Conservation (phyloP, 2,888 invertebrate species). For the Lepidochitona cinerea region DNA sequence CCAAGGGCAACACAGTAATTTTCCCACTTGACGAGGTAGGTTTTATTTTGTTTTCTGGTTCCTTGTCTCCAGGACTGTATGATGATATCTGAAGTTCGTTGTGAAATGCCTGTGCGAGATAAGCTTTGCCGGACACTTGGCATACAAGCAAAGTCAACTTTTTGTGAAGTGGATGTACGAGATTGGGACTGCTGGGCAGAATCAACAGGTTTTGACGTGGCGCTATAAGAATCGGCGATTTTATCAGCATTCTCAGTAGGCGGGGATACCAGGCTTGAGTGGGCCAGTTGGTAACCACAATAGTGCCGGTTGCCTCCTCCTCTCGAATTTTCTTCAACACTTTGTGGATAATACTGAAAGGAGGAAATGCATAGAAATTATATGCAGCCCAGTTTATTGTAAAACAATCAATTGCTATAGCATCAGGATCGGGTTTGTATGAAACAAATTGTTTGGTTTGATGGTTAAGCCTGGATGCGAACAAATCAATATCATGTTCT, state of each 20-base stretch:
- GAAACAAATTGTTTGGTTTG: slow-evolving; percentile 2
- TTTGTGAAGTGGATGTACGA: background rate
- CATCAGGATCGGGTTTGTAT: slow-evolving; percentile 14
- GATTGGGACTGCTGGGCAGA: background rate
- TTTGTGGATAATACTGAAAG: slow-evolving; percentile 12
- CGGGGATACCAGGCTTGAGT: slow-evolving; percentile 21
- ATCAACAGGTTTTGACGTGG: too few species aligned
- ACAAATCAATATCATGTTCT: slow-evolving; percentile 9
- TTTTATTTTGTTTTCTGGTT: slow-evolving; percentile 29
- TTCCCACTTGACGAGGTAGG: slow-evolving; percentile 31
- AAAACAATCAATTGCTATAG: slow-evolving; percentile 17
- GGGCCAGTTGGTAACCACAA: slow-evolving; percentile 20
- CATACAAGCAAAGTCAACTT: slow-evolving; percentile 17
- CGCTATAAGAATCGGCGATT: too few species aligned
- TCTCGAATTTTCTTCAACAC: slow-evolving; percentile 17
- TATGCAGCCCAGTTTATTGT: slow-evolving; percentile 11
- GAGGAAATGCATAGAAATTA: slow-evolving; percentile 27
- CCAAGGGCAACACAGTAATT: slow-evolving; percentile 25
- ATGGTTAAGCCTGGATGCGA: slow-evolving; percentile 13
- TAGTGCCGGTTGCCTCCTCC: slow-evolving; percentile 10
- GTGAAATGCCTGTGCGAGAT: slow-evolving; percentile 7
- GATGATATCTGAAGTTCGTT: slow-evolving; percentile 15
- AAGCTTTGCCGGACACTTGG: slow-evolving; percentile 5
- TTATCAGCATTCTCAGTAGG: slow-evolving; percentile 11
- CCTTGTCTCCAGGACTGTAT: slow-evolving; percentile 28